Base-by-base conservation (phyloP, 2,888 invertebrate genomes). In the Aproaerema taeniolella region DNA sequence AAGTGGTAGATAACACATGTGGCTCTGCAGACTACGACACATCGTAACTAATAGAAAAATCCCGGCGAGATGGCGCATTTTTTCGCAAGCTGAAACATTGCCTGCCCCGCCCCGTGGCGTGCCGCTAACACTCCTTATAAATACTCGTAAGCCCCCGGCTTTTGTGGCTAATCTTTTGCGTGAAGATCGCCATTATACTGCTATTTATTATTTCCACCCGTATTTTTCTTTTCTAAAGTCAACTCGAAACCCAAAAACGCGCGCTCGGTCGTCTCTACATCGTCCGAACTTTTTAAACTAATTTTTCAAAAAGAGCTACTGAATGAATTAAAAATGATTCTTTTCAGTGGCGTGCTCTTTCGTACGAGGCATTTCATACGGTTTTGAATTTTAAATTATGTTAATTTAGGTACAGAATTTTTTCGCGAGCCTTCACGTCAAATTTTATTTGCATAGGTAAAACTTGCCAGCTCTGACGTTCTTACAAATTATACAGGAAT, bases 121-220 rank as follows among this genome's bases (percentile, higher is more conserved):
- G 72, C 70, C 69, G 73, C 71, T 76, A 77, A 76, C 77, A 69
- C 78, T 79, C 68, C 79, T 81, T 85, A 83, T 82, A 85, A 83
- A 85, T 82, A 86, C 81, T 85, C 72, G 73, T 81, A 85, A 85
- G 77, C 80, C 76, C 61, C 63, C 67, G 73, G 82, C 82, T 83
- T 82, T 76, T 76, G 79, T 74, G 73, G 80, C 83, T 86, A 86
- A 86, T 85, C 85, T 81, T 82, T 79, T 69, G 77, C 82, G 80
- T 79, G 78, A 73, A 85, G 78, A 81, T 82, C 79, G 75, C 77
- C 72, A 80, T 85, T 82, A 82, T 75, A 74, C 79, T 67, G 74
- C 79, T 76, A 82, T 86, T 85, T 83, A 81, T 85, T 81, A 82
- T 81, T 82, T 78, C 65, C 60, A 65, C 67, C 61, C 69, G 62